These are phyloP conservation scores for Ophioninae sp. DNA, from an alignment of 2,888 invertebrate species.

Conservation along the genomic window DNA sequence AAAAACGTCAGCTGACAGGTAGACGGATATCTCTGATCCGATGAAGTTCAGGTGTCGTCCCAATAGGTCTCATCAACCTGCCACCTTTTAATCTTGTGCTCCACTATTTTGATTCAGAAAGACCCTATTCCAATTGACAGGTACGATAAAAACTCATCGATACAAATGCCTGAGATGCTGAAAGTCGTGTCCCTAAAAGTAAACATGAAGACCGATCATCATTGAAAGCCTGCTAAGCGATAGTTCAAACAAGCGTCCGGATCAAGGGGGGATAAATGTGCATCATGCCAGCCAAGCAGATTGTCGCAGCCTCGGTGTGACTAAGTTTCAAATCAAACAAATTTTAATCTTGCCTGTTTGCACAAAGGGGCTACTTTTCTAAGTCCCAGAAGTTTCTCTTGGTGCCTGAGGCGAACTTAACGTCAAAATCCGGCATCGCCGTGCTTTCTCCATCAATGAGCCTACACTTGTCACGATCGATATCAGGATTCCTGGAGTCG, in stretches of 20 bases:
- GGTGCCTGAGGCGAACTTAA: conserved; percentile 24
- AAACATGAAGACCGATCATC: conserved; percentile 53
- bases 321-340: conserved; percentile 77
- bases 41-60: background rate
- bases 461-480: conserved; percentile 44
- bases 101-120: background rate
- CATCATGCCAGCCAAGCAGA: conserved; percentile 64
- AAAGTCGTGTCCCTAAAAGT: conserved; percentile 16
- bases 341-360: conserved; percentile 74
- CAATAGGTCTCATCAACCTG: background rate
- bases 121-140: background rate
- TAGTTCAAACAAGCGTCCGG: conserved; percentile 67
- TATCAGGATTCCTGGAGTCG: conserved; percentile 50
- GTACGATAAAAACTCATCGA: background rate
- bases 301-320: conserved; percentile 67
- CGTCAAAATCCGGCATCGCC: conserved; percentile 1
- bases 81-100: background rate
- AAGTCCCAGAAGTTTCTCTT: conserved; percentile 29
- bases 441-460: conserved; percentile 41
- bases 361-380: conserved; percentile 59
- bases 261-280: conserved; percentile 68
- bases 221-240: conserved; percentile 62
- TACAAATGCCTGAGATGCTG: conserved; percentile 2
- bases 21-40: background rate
- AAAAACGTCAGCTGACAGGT: background rate